Evolutionary conservation across 2,113 vertebrate species (phyloP), one percentile per base, ranked within the genome.

Genomic region (Anoura caudifer): DNA sequence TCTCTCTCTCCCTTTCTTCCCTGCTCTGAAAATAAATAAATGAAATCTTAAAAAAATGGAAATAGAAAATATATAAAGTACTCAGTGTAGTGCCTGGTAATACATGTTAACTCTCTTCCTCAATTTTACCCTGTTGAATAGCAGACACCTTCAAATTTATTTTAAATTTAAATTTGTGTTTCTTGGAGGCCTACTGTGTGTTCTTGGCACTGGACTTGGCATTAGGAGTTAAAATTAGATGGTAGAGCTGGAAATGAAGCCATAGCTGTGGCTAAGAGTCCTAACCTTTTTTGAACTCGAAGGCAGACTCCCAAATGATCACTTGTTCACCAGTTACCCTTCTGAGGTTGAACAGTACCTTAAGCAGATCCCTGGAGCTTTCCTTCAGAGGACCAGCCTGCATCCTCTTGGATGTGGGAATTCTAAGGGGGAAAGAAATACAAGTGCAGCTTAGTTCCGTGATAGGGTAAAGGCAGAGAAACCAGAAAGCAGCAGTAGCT

Each of bases 91-190:
- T 67, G 1, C 19, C 52, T 75, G 31, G 11, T 83, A 43, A 72
- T 84, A 83, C 67, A 67, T 73, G 36, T 86, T 96, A 83, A 76
- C 77, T 88, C 41, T 85, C 47, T 59, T 80, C 4, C 41, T 96
- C 28, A 54, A 31, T 92, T 89, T 10, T 72, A 47, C 19, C 67
- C 70, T 80, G 11, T 85, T 54, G 50, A 26, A n/a, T 38, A 83
- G 31, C 7, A 90, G 43, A 94, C 17, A 54, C 81, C 43, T 67
- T 85, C 59, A 83, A 7, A 70, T 95, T 87, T 92, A 67, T 52
- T 84, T 91, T 81, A 92, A 79, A 83, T 83, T 89, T 93, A 61
- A 95, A 59, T 61, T n/a, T 94, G 19, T 84, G 41, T 88, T 95
- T 91, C 69, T 73, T 82, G 67, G 89, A 52, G 36, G 12, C 28